Percentiles rank a stretch among this genome's conserved stretches.
Conservation (phyloP, 2,888 invertebrate genomes). For the Polyploca ridens region DNA sequence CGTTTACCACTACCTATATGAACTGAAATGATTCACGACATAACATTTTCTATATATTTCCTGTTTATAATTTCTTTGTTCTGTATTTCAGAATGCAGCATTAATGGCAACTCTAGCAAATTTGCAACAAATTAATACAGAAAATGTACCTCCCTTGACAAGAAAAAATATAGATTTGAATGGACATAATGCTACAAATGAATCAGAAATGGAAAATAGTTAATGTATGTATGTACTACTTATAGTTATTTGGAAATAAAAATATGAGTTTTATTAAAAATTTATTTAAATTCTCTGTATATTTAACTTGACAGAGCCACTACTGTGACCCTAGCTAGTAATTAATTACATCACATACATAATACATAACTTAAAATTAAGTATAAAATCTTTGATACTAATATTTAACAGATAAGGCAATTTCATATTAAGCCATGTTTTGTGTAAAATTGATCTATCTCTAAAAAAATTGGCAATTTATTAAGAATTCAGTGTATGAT, state of each 20-base stretch:
- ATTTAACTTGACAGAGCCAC: background rate
- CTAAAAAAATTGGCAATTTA: background rate
- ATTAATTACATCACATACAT: slow-evolving; percentile 21
- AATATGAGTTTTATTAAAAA: slow-evolving; percentile 25
- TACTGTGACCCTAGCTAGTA: background rate
- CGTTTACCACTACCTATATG: too few species aligned
- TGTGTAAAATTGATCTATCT: background rate
- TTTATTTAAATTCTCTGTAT: slow-evolving; percentile 25
- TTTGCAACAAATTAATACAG: slow-evolving; percentile 54
- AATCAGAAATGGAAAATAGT: slow-evolving; percentile 54
- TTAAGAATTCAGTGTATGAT: background rate
- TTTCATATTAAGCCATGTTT: background rate
- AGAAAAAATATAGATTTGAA: slow-evolving; percentile 46
- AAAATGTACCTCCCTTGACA: slow-evolving; percentile 52
- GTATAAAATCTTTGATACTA: slow-evolving; percentile 21
- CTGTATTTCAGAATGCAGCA: slow-evolving; percentile 62
- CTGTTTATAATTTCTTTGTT: background rate
- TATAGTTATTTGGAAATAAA: background rate
- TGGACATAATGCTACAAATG: slow-evolving; percentile 48
- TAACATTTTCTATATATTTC: too few species aligned
- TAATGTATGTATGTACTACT: slow-evolving; percentile 27
- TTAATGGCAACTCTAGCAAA: slow-evolving; percentile 54
- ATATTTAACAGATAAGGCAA: slow-evolving; percentile 13
- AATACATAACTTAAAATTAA: slow-evolving; percentile 30
- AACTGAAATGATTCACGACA: too few species aligned